These are phyloP conservation scores for Diceros bicornis DNA, from an alignment of 2,797 vertebrate species.

Conservation along the genomic window DNA sequence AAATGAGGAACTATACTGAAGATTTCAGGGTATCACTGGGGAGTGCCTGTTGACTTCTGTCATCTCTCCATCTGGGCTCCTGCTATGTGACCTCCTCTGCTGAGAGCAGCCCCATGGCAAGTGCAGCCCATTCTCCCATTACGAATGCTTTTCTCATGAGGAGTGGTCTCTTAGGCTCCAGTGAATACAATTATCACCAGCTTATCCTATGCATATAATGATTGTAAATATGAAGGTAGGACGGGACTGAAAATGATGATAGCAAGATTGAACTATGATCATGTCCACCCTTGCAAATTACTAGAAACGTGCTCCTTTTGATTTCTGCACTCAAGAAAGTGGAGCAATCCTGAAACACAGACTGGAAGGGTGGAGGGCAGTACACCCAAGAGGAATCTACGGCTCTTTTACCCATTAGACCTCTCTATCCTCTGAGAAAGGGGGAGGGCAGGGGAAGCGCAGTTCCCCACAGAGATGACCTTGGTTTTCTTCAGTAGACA, in stretches of 20 bases:
- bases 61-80: background rate
- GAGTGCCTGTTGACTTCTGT: background rate
- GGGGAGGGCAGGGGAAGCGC: background rate
- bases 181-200: background rate
- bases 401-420: background rate
- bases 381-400: background rate
- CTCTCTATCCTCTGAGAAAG: background rate
- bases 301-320: background rate
- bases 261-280: background rate
- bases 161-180: background rate
- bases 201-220: background rate
- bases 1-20: background rate
- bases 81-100: background rate
- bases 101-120: background rate
- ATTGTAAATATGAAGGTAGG: background rate
- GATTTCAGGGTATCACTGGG: background rate
- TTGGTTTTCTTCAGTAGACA: background rate
- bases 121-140: background rate
- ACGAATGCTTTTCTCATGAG: background rate
- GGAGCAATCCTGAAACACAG: background rate
- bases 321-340: background rate
- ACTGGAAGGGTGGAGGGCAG: background rate
- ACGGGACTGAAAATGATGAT: background rate
- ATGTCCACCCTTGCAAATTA: background rate
- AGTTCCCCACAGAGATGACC: background rate